Evolutionary conservation across 2,797 vertebrate species (phyloP), one percentile per base, ranked within the genome.

Genomic region (Sus cebifrons): DNA sequence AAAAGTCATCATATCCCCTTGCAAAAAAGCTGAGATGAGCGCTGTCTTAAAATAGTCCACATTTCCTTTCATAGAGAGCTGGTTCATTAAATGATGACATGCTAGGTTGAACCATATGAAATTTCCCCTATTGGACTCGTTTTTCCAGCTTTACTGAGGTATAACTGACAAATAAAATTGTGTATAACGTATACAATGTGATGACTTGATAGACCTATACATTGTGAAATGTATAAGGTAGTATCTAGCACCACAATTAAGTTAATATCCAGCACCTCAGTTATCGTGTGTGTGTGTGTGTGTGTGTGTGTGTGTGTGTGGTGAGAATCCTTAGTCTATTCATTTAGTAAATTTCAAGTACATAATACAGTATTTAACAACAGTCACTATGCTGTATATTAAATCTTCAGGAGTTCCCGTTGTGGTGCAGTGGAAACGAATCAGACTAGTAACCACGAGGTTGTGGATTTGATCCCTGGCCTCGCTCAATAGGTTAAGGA

Each of bases 41-140:
- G 27, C 27, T 95, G 54, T 84, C 87, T 82, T 92, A 71, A 88
- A 96, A 95, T 71, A 65, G 86, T 27, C 15, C 27, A 11, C 74
- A 75, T 65, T 93, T 86, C 18, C 64, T 83, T 93, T 44, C 71
- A 75, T 5, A 71, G 15, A 87, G 20, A 71, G 71, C 8, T 44
- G 13, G n/a, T 64, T 86, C 91, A 79, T 56, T 95, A 70, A 92
- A 85, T 75, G 44, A 93, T 32, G 60, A 94, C 25, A 87, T 5
- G 5, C 58, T 73, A 67, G 58, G 13, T 4, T 79, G 52, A 95
- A 62, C 17, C 56, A 64, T 7, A 87, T 16, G 32, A 89, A 71
- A 79, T 78, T 85, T 85, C 36, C 52, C 81, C 62, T 18, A 54
- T 67, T 91, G 49, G 13, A 64, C 60, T 17, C 89, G 44, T 96